A percentile compares a stretch with the other conserved stretches of the same genome.
Evolutionary conservation across 2,113 vertebrate genomes (phyloP).

Genomic region (Trematomus loennbergii): DNA sequence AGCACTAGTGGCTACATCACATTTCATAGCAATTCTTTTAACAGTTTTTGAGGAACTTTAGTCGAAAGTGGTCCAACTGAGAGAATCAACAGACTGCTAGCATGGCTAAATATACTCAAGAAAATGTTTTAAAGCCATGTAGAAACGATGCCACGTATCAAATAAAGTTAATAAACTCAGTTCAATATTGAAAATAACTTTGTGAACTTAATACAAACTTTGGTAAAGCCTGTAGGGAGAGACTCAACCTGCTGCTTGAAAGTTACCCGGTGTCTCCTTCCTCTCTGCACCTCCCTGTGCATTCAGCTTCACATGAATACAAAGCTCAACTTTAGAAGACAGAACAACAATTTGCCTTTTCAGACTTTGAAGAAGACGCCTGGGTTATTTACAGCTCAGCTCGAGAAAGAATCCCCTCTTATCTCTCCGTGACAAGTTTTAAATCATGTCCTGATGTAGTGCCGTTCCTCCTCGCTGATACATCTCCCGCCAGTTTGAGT

Average conservation of each 20-base stretch:
- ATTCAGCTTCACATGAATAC: conserved; percentile 43
- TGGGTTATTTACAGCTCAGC: conserved; percentile 64
- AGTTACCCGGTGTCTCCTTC: conserved; percentile 39
- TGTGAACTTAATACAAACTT: conserved; percentile 52
- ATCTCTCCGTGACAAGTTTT: conserved; percentile 41
- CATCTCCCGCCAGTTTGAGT: conserved; percentile 19
- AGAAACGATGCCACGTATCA: conserved; percentile 5
- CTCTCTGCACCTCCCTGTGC: conserved; percentile 44
- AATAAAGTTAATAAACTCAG: conserved; percentile 4
- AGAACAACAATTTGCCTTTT: conserved; percentile 42
- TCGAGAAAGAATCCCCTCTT: conserved; percentile 21
- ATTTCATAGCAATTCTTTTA: no score
- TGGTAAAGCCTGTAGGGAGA: conserved; percentile 20
- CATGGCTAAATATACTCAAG: background rate
- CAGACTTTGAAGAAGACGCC: conserved; percentile 59
- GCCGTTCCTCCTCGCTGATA: conserved; percentile 13
- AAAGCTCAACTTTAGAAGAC: conserved; percentile 34
- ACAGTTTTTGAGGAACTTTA: no score
- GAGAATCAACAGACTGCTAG: no score
- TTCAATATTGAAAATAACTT: conserved; percentile 31
- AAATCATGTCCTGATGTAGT: conserved; percentile 48
- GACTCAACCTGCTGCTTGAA: conserved; percentile 46
- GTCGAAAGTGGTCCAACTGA: no score
- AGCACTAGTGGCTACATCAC: no score
- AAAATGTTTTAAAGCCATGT: conserved; percentile 5